Evolutionary conservation across 64 coral and sea anemone species (phyloP).

Genomic region (Dendronephthya gigantea): DNA sequence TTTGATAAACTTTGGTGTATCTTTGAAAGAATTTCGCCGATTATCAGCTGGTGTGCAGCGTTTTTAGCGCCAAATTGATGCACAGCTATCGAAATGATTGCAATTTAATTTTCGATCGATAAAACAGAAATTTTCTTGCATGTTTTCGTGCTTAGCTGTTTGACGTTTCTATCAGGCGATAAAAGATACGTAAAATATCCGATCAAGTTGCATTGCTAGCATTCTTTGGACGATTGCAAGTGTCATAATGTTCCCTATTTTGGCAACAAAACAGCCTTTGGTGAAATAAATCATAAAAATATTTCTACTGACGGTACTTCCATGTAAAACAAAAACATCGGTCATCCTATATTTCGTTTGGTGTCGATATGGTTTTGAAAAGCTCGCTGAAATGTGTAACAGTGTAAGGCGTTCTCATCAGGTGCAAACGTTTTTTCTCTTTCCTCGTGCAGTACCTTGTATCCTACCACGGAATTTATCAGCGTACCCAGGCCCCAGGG

Average conservation of each 20-base stretch:
- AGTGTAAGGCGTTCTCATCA: no score
- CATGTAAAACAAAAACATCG: no score
- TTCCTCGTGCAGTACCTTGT: no score
- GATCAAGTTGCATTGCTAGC: neutral
- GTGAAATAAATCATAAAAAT: no score
- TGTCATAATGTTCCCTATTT: neutral
- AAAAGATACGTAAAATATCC: neutral
- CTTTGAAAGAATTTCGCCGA: neutral
- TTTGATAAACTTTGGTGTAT: neutral
- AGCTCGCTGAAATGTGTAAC: no score
- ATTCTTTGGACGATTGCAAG: neutral
- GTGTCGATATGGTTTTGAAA: no score
- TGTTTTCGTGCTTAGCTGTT: neutral
- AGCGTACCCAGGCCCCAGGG: no score
- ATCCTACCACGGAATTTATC: no score
- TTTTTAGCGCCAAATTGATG: neutral
- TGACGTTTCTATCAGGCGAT: neutral
- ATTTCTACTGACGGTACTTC: no score
- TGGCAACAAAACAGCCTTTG: neutral
- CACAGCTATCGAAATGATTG: neutral
- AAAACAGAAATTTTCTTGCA: neutral
- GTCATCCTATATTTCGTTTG: no score
- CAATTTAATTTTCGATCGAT: neutral
- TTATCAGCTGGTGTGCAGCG: neutral
- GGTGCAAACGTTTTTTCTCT: no score